Percentiles rank a stretch among this genome's conserved stretches.
phyloP scores from a whole-genome alignment of 2,113 vertebrate genomes.

The Callopanchax toddi region DNA sequence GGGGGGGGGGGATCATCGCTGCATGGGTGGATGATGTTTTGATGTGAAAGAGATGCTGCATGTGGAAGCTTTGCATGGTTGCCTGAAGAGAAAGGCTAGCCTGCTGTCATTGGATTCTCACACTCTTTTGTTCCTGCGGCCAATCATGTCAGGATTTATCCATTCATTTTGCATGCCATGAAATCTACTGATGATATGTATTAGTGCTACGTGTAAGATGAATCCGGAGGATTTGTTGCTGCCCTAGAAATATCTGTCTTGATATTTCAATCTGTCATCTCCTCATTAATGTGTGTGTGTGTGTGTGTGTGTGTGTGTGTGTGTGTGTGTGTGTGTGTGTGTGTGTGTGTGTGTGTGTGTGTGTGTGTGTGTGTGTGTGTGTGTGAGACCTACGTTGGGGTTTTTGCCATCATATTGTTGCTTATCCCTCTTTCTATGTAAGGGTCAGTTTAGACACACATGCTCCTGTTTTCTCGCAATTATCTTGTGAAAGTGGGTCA shows the following conservation, averaged over 20 bases:
- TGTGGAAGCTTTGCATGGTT: slow-evolving; percentile 52
- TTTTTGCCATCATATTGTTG: not conserved
- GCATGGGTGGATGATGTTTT: slow-evolving; percentile 20
- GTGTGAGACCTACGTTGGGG: not conserved
- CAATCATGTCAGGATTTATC: slow-evolving; percentile 27
- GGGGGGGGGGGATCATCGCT: slow-evolving; percentile 31
- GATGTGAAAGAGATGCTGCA: slow-evolving; percentile 33
- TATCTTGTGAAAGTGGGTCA: slow-evolving; percentile 78
- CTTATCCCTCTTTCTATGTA: slow-evolving; percentile 8
- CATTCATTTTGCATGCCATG: slow-evolving; percentile 33
- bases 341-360: too few species aligned
- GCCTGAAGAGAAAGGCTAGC: slow-evolving; percentile 46
- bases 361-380: too few species aligned
- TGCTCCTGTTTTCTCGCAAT: slow-evolving; percentile 55
- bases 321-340: too few species aligned
- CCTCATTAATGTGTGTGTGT: too few species aligned
- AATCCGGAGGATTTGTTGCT: slow-evolving; percentile 6
- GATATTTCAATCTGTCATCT: not conserved
- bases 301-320: too few species aligned
- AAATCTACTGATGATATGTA: slow-evolving; percentile 13
- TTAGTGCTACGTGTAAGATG: not conserved
- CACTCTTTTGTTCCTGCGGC: slow-evolving; percentile 30
- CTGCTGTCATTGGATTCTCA: slow-evolving; percentile 30
- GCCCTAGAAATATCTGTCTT: slow-evolving; percentile 1
- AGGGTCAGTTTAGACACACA: slow-evolving; percentile 42